Base-by-base conservation (phyloP, 2,797 vertebrate species). In the Cyclopterus lumpus region DNA sequence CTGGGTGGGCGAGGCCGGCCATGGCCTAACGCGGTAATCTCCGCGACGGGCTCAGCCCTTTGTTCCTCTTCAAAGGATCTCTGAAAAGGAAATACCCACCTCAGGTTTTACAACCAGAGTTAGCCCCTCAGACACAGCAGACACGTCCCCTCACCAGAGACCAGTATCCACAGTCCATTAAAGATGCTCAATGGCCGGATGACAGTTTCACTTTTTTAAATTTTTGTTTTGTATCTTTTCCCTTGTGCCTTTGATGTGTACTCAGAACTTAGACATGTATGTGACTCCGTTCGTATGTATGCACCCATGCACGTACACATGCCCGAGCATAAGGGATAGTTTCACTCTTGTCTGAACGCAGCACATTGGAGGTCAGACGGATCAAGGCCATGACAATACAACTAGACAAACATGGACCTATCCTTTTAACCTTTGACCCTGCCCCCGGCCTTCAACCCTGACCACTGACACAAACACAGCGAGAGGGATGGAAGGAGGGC, bases 51-150 rank as follows among this genome's bases (percentile, higher is more conserved):
- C 71, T 82, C 58, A 67, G 77, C 67, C 83, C 83, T 93, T 93
- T 94, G 88, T 93, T 93, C 89, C 82, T 89, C 90, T 89, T 92
- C 91, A 93, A 94, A 93, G 89, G 73, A 70, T 80, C 77, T 76
- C 70, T 82, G 73, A 79, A 84, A 76, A 74, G 73, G 80, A 86
- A 91, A 90, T 87, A 89, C 87, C 85, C 80, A 88, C 83, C 89
- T 88, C 59, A 79, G 79, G 73, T 90, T 93, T 93, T 92, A 92
- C 74, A 81, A 81, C 74, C 53, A 58, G 67, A 49, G 61, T 77
- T 80, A 87, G 82, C 81, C 83, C 79, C 74, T 66, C 73, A 78
- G 66, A 86, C 59, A 53, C 73, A 71, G 62, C 80, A 63, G 67
- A 66, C 65, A 11, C 54, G 75, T 71, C 67, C 66, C 65, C 65